phyloP scores from a whole-genome alignment of 1,140 invertebrate genomes.

The Lepidurus packardi region DNA sequence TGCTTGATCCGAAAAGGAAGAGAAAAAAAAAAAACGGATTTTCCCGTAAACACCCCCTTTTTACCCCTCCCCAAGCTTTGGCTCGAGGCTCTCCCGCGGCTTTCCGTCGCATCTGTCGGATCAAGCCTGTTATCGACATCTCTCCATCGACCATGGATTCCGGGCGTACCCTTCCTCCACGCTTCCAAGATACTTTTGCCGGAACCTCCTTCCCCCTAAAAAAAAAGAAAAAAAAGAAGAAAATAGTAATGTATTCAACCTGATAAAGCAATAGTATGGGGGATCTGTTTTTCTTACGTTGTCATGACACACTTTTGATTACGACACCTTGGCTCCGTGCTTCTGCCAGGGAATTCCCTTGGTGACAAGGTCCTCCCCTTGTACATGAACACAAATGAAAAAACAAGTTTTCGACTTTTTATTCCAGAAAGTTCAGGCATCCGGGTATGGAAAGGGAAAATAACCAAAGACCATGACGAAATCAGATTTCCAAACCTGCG shows the following conservation, averaged over 20 bases:
- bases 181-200: not conserved
- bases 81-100: not conserved
- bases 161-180: not conserved
- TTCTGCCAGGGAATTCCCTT: not conserved
- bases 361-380: not conserved
- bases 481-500: too few relatives aligned
- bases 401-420: too few relatives aligned
- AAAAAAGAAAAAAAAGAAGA: not conserved
- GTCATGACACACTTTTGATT: constrained; percentile 16
- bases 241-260: not conserved
- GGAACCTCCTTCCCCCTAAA: not conserved
- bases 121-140: constrained; percentile 21
- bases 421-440: too few relatives aligned
- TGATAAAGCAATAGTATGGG: not conserved
- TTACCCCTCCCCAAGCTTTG: not conserved
- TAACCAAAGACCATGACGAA: too few relatives aligned
- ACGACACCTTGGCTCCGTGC: not conserved
- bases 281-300: not conserved
- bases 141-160: constrained; percentile 18
- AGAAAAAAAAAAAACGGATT: not conserved
- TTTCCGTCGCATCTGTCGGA: constrained; percentile 1
- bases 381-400: not conserved
- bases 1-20: not conserved
- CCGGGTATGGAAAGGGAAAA: too few relatives aligned
- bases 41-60: not conserved